Base-by-base conservation (phyloP, 2,797 vertebrate species). In the Amblyraja radiata region DNA sequence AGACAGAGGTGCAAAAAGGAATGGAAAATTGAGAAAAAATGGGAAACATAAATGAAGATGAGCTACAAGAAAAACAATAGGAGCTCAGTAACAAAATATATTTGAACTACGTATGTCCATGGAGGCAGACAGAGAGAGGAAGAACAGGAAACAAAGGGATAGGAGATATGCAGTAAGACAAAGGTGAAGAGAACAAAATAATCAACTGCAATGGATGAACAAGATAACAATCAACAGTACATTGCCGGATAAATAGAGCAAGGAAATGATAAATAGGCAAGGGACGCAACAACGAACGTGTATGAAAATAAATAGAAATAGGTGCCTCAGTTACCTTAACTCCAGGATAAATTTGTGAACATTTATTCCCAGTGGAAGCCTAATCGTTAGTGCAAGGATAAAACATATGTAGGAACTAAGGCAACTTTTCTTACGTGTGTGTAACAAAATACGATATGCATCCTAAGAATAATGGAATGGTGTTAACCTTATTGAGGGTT, bases 261-360 rank as follows among this genome's bases (percentile, higher is more conserved):
- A 94, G 86, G 68, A 93, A 93, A 90, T 93, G 93, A 94, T 32
- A 79, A 93, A 86, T 73, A 93, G 93, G 93, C 93, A 93, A 93
- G 93, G 36, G 84, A 93, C 71, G 46, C 78, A 74, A 46, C 93
- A 94, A 93, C 78, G 61, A 32, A 16, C 93, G 68, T 92, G 93
- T 68, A 71, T 93, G 93, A 93, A 92, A 77, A 93, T 36, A 23
- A 54, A 81, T 46, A 81, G 54, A 81, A 54, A 9, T 23, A 6
- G 39, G 0, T 81, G 1, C 54, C 39, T 54, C 39, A 39, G 79
- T 39, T 81, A 54, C 68, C 68, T 68, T 68, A 16, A 39, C 18
- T 58, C 46, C 54, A 25, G 2, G 46, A 83, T 11, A 83, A 58
- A 83, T 58, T 3, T 58, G 2, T 25, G 9, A 28, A 58, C 25